Conservation (phyloP, 2,888 invertebrate species). For the Stramonita haemastoma region DNA sequence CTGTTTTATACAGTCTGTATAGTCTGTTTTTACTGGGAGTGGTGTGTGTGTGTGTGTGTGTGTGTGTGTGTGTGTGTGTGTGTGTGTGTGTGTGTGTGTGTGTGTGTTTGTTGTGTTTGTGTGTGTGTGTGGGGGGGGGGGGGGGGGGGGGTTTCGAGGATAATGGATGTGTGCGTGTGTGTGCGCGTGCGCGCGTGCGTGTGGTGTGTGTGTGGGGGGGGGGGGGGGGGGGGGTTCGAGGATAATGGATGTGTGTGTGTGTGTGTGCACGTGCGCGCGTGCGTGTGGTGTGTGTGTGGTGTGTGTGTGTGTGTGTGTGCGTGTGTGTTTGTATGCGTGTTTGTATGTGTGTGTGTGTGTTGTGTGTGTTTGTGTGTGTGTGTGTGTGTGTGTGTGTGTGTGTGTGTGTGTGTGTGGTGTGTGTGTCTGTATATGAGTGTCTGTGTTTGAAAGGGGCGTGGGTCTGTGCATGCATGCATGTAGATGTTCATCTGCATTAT, state of each 20-base stretch:
- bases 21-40: no score
- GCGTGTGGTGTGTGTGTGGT: neutral
- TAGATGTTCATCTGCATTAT: no score
- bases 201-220: constrained; percentile 2
- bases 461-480: no score
- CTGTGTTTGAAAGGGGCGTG: no score
- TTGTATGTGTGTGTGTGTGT: no score
- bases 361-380: constrained; percentile 9
- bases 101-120: neutral
- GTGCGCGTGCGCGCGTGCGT: neutral
- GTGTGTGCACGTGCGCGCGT: neutral
- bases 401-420: neutral
- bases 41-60: neutral
- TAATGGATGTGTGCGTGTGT: neutral
- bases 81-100: constrained; percentile 7
- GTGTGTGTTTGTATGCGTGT: no score
- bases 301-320: neutral
- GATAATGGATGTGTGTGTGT: constrained; percentile 17
- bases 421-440: no score
- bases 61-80: neutral
- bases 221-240: no score
- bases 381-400: neutral
- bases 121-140: no score
- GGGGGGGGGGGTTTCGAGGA: no score
- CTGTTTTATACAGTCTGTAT: no score